These are phyloP conservation scores for Morpho achilles DNA, from an alignment of 2,888 invertebrate genomes.

Conservation along the genomic window DNA sequence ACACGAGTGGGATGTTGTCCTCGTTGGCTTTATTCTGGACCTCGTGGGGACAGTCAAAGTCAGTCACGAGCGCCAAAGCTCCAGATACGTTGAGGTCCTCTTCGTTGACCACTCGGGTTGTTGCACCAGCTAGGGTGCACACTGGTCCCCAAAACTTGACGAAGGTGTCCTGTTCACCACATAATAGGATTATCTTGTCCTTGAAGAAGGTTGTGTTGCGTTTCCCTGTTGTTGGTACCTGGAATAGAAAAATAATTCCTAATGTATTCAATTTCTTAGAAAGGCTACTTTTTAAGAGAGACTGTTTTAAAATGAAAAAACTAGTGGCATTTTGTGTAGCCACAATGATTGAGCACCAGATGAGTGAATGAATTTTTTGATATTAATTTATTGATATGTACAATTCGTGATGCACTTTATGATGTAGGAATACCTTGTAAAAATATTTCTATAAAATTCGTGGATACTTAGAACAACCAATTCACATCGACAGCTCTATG, in stretches of 20 bases:
- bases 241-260: conserved; percentile 17
- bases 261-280: too few species aligned
- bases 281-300: too few species aligned
- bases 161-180: conserved; percentile 74
- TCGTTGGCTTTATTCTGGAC: conserved; percentile 74
- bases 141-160: conserved; percentile 81
- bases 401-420: too few species aligned
- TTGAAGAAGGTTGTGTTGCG: conserved; percentile 59
- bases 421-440: too few species aligned
- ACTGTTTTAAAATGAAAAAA: too few species aligned
- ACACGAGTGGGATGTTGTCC: conserved; percentile 81
- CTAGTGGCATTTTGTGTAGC: too few species aligned
- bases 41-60: conserved; percentile 80
- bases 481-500: too few species aligned
- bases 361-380: too few species aligned
- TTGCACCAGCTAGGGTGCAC: conserved; percentile 77
- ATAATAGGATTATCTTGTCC: conserved; percentile 70
- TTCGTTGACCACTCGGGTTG: conserved; percentile 66
- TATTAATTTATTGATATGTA: too few species aligned
- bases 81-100: conserved; percentile 67
- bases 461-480: too few species aligned
- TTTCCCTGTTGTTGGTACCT: conserved; percentile 54
- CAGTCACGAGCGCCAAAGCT: conserved; percentile 79
- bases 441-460: too few species aligned
- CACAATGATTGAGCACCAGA: too few species aligned